Base-by-base conservation (phyloP, 1,140 invertebrate species). In the Drosophila erecta region DNA sequence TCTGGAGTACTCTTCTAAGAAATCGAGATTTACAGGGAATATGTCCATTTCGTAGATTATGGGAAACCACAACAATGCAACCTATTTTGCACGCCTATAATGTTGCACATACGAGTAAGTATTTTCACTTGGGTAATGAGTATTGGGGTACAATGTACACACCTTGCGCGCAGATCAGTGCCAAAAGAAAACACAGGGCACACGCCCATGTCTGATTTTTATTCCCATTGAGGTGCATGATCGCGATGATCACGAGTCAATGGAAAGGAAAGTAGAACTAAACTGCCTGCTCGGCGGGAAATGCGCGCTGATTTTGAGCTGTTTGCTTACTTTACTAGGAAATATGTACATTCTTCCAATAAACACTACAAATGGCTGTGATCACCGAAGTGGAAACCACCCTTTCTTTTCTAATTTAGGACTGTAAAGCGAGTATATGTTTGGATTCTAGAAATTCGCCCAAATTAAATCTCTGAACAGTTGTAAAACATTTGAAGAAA, bases 271-370 rank as follows among this genome's bases (percentile, higher is more conserved):
- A 24, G 56, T 30, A 24, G 22, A 51, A 50, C 35, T 65, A 65
- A 60, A 83, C 50, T 37, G 38, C 30, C 47, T 24, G 40, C 24
- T 41, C 37, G 58, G 35, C 38, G 38, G 43, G 33, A 71, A 81
- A 58, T 86, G 74, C 70, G 66, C 66, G 79, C 71, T 83, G 53
- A 53, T 78, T 66, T 79, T 61, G 24, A 47, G 27, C 44, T 41
- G 37, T 35, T 76, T 44, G 79, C 83, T 79, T 83, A 87, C 83
- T 79, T 69, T 86, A 83, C 76, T 61, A 38, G 53, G 43, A 60
- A 65, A 78, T 81, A 78, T 69, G 78, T 65, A 57, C 22, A 37
- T 46, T 60, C 58, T 51, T 81, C 55, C 40, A 24, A 43, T 69
- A 56, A 70, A 70, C 64, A 70, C 55, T 11, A 24, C n/a, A 7